These are phyloP conservation scores for Spea bombifrons DNA, from an alignment of 2,113 vertebrate genomes.

Conservation along the genomic window DNA sequence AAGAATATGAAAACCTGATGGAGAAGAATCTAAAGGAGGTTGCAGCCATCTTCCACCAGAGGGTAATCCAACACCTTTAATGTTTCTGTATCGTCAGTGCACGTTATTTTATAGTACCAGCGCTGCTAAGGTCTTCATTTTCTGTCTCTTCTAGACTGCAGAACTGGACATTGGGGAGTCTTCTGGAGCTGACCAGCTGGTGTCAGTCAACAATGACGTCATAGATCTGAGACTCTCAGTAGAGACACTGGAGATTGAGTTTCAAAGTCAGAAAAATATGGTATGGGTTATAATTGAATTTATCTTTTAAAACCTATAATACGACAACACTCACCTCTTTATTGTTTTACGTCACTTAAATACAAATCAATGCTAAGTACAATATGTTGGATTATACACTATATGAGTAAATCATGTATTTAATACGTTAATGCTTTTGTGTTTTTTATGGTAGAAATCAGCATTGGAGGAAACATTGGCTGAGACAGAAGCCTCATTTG, in stretches of 20 bases:
- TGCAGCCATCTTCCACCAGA: constrained; percentile 44
- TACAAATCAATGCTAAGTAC: no score
- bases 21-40: constrained; percentile 57
- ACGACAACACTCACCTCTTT: no score
- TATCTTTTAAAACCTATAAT: no score
- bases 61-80: neutral
- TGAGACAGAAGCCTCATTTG: constrained; percentile 66
- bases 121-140: no score
- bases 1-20: constrained; percentile 64
- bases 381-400: no score
- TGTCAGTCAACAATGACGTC: constrained; percentile 59
- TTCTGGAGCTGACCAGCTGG: constrained; percentile 60
- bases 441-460: constrained; percentile 64
- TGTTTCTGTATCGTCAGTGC: neutral
- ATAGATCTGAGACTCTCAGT: constrained; percentile 53
- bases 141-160: constrained; percentile 48
- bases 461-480: constrained; percentile 70
- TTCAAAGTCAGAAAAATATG: constrained; percentile 61
- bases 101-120: no score
- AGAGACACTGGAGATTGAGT: constrained; percentile 64
- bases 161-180: constrained; percentile 61
- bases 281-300: constrained; percentile 45
- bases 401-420: no score
- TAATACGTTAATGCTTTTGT: neutral
- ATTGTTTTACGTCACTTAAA: no score